These are phyloP conservation scores for Galagoides demidoff DNA, from an alignment of 2,797 vertebrate species.

Conservation along the genomic window DNA sequence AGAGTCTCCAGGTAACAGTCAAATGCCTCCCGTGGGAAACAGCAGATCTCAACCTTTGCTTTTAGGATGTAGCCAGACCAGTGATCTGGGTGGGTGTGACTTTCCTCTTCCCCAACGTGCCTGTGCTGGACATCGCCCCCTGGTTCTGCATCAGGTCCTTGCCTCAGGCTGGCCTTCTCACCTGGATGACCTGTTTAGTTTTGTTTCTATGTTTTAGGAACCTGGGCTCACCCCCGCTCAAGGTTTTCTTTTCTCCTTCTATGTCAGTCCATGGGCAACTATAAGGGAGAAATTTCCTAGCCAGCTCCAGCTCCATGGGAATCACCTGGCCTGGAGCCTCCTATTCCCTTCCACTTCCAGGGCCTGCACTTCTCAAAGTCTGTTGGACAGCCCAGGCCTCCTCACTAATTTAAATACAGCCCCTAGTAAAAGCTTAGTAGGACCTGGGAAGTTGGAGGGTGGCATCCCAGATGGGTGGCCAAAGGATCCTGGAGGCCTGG, in stretches of 20 bases:
- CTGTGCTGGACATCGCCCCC: not conserved
- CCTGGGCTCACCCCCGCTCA: not conserved
- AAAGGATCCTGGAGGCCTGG: not conserved
- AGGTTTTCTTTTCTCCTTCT: not conserved
- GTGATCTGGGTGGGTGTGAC: not conserved
- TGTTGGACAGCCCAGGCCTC: not conserved
- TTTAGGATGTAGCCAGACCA: not conserved
- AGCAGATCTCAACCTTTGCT: not conserved
- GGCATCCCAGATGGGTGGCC: not conserved
- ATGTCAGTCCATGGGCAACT: not conserved
- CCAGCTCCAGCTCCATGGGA: not conserved
- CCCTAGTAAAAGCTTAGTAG: not conserved
- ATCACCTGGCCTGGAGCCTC: not conserved
- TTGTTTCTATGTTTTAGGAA: not conserved
- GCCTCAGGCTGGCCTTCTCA: not conserved
- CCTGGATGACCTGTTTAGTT: not conserved
- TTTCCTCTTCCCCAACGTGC: not conserved
- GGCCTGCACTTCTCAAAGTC: not conserved
- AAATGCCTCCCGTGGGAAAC: not conserved
- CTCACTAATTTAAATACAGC: not conserved
- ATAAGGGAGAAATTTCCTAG: not conserved
- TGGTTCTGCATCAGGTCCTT: not conserved
- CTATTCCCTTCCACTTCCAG: accelerated
- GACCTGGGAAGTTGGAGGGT: not conserved
- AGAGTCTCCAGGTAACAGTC: not conserved